A percentile compares a stretch with the other conserved stretches of the same genome.
Conservation (phyloP, 2,113 vertebrate genomes). For the Promerops cafer region DNA sequence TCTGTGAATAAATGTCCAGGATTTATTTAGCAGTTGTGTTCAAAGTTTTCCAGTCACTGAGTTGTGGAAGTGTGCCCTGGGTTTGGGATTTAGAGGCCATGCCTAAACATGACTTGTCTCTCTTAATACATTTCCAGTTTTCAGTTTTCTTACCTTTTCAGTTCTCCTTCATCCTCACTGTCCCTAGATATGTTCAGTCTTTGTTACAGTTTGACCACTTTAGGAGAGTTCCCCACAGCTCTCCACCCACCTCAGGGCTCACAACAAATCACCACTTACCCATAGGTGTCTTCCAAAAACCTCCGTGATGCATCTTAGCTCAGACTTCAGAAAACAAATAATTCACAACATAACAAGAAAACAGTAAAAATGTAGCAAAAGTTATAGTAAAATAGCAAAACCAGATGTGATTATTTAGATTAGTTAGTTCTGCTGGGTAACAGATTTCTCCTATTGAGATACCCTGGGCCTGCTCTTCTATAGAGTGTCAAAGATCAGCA, state of each 20-base stretch:
- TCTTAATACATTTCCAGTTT: not conserved
- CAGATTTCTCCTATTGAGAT: not conserved
- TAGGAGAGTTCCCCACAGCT: not conserved
- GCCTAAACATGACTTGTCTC: not conserved
- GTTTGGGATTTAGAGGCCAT: not conserved
- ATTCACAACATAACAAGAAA: not conserved
- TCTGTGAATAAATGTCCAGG: not conserved
- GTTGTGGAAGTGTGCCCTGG: not conserved
- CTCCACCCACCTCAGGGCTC: not conserved
- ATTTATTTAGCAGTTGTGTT: not conserved
- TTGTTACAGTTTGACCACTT: not conserved
- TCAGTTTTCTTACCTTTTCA: not conserved
- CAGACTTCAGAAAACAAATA: not conserved
- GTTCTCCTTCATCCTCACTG: not conserved
- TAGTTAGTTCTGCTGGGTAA: not conserved
- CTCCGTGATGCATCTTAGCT: not conserved
- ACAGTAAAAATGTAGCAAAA: not conserved
- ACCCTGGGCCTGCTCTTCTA: not conserved
- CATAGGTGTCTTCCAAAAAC: not conserved
- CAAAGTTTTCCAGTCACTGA: not conserved
- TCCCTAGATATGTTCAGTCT: not conserved
- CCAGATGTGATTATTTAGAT: not conserved
- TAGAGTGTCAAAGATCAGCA: not conserved
- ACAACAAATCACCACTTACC: not conserved
- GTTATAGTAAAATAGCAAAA: not conserved